Evolutionary conservation across 1,140 invertebrate genomes (phyloP), one percentile per base, ranked within the genome.

Genomic region (Zaprionus nigranus): DNA sequence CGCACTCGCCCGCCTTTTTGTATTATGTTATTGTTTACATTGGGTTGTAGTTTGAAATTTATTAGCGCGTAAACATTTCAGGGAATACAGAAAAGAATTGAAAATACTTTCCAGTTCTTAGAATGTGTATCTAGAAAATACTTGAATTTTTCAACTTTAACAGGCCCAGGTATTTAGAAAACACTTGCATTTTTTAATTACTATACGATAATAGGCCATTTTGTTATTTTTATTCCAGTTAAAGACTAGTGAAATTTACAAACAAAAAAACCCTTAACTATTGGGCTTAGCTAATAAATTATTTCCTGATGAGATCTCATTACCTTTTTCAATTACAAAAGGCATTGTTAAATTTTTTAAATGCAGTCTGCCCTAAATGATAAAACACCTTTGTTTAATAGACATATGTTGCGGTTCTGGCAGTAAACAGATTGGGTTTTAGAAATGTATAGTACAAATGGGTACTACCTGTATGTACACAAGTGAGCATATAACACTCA

Each of bases 1-100:
- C 81, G 57, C 79, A 75, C 77, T 81, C 81, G 36, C 49, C 60
- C 58, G 24, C 40, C 64, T 54, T 71, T 71, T 70, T 74, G 64
- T 78, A 70, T 83, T 56, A 62, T 2, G 67, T 83, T 56, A 62
- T 2, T 58, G 56, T 62, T 57, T 74, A 43, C 73, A 78, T 81
- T 58, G 49, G 49, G 69, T 78, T 88, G 69, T 62, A 64, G 69
- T 72, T 73, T 51, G 59, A 83, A 73, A 70, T 62, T 82, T 59
- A 67, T 75, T 80, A 77, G 65, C 53, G 67, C 70, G 67, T 81
- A 58, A 68, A 65, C 12, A 69, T 81, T 54, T 57, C 28, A 66
- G 75, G 68, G 40, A 36, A 36, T 46, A 61, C 20, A 43, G 26
- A 49, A 43, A 26, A 46, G 49, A 63, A 54, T 64, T 26, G 24